phyloP scores from a whole-genome alignment of 1,140 invertebrate species.

The Protaetia brevitarsis region DNA sequence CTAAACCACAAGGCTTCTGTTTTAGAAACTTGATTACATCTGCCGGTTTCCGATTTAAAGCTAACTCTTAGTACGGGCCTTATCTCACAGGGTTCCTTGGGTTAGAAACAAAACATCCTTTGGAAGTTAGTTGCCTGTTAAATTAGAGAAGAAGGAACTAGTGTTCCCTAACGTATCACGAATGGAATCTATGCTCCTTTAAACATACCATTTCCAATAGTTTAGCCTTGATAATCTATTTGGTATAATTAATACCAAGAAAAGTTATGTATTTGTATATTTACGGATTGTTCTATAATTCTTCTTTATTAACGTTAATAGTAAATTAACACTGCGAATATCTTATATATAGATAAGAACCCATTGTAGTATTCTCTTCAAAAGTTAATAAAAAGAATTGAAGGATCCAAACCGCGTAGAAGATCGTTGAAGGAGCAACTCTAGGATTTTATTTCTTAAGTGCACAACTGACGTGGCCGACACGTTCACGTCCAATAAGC shows the following conservation, averaged over 20 bases:
- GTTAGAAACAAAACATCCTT: neutral
- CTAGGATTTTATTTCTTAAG: neutral
- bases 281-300: no score
- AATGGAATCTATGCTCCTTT: neutral
- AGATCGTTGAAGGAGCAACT: neutral
- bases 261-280: no score
- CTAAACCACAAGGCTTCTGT: neutral
- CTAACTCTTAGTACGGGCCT: neutral
- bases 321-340: no score
- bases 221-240: no score
- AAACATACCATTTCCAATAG: no score
- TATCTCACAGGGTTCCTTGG: neutral
- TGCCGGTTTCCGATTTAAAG: neutral
- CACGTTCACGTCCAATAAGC: constrained; percentile 13
- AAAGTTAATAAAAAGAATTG: neutral
- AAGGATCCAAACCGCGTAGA: neutral
- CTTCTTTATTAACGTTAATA: no score
- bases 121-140: neutral
- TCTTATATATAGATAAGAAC: no score
- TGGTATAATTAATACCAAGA: no score
- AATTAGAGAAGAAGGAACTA: constrained; percentile 3
- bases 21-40: neutral
- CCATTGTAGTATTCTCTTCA: neutral
- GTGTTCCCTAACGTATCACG: neutral
- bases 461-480: neutral